These are phyloP conservation scores for Amazona vittata DNA, from an alignment of 2,113 vertebrate genomes.

Conservation along the genomic window DNA sequence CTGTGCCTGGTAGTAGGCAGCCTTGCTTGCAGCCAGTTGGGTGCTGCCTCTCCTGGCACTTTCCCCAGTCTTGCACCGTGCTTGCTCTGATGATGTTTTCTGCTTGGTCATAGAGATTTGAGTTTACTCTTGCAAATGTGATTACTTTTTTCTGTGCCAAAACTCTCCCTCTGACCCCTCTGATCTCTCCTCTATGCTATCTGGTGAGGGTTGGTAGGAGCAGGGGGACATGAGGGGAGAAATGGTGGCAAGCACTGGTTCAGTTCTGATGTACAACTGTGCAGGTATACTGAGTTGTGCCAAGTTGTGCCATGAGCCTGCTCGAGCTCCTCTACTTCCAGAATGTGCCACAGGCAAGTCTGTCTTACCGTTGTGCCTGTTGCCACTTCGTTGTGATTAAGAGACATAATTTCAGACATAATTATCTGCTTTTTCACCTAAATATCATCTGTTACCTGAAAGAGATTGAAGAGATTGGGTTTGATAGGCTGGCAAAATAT, in stretches of 20 bases:
- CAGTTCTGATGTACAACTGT: not conserved
- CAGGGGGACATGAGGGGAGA: rapidly evolving
- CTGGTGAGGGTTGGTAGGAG: not conserved
- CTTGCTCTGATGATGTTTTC: not conserved
- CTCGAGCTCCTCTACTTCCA: not conserved
- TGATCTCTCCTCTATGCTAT: rapidly evolving
- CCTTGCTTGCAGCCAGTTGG: rapidly evolving
- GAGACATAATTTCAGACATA: not conserved
- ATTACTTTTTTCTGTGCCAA: not conserved
- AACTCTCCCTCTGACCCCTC: rapidly evolving
- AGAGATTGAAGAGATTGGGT: not conserved
- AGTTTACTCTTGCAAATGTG: not conserved
- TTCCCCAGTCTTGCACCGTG: not conserved
- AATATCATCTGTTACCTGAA: not conserved
- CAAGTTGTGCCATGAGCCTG: not conserved
- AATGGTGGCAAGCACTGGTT: not conserved
- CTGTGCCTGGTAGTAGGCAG: not conserved
- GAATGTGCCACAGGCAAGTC: not conserved
- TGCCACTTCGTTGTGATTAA: not conserved
- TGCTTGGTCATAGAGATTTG: not conserved
- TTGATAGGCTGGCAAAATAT: not conserved
- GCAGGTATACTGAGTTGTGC: not conserved
- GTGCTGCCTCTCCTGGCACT: not conserved
- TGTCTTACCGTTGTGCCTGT: not conserved
- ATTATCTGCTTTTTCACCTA: not conserved